Evolutionary conservation across 2,797 vertebrate species (phyloP), one percentile per base, ranked within the genome.

Genomic region (Chelonia mydas): DNA sequence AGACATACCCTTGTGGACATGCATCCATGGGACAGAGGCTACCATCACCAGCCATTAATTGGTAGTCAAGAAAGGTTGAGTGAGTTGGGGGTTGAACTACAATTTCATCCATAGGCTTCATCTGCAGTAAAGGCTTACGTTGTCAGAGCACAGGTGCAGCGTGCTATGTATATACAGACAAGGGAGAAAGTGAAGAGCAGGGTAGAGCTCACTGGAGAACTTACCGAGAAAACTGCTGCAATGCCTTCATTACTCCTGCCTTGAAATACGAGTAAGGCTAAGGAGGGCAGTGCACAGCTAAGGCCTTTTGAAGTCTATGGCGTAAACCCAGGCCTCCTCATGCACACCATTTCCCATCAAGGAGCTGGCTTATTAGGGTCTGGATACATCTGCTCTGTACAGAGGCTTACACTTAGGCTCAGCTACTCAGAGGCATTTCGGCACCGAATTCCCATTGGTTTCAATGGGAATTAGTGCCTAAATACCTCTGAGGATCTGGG

Each of bases 61-160:
- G 88, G 80, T 54, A 84, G 86, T 94, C 53, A 47, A 25, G 76
- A 50, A 90, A 16, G 61, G 45, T 1, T 65, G 37, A 65, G 49
- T 90, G 87, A 72, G 47, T 68, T 45, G 85, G 93, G 79, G 37
- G n/a, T n/a, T 72, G 74, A 72, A 93, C 3, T 61, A 72, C 2
- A 5, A 5, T 85, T 88, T 94, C 93, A 86, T 86, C 55, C 19
- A 50, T 90, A 89, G 85, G 81, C 37, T 83, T 55, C 17, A 61
- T 85, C 45, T 80, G 80, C 89, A 92, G 72, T 82, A 92, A 94
- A 87, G 94, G 53, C 49, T 96, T 88, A 80, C 53, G 83, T 94
- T 93, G 95, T 87, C 3, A 4, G 83, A 95, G 53, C 84, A 94
- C 87, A 79, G 72, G 87, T n/a, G 45, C 49, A 50, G 77, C 80